These are phyloP conservation scores for Stichopus chloronotus DNA, from an alignment of 35 echinoderm and acorn worm genomes.

Conservation along the genomic window DNA sequence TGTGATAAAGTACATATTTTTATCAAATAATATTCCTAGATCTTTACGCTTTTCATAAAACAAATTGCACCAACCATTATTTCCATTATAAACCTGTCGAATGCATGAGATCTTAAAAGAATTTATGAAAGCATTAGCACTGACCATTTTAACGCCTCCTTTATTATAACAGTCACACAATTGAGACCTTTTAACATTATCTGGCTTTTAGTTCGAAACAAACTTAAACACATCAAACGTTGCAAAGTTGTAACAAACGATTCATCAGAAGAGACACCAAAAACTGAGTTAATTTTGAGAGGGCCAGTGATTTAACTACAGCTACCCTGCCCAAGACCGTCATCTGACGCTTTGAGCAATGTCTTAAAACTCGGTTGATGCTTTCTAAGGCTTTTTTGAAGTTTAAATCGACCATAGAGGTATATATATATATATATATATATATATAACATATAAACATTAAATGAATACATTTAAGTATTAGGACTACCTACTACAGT, in stretches of 20 bases:
- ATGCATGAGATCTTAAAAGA: neutral
- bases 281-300: too few species aligned
- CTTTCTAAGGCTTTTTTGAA: neutral
- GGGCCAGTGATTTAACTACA: too few species aligned
- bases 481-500: too few species aligned
- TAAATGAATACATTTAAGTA: too few species aligned
- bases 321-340: neutral
- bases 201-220: too few species aligned
- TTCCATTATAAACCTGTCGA: neutral
- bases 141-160: too few species aligned
- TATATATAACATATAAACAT: too few species aligned
- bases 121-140: neutral
- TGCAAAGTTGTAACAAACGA: too few species aligned
- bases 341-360: neutral
- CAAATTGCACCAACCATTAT: neutral
- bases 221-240: too few species aligned
- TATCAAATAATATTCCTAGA: neutral
- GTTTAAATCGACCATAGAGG: constrained; percentile 10
- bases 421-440: neutral
- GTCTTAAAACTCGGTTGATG: neutral
- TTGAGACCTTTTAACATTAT: too few species aligned
- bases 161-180: too few species aligned
- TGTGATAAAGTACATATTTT: neutral
- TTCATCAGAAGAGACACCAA: too few species aligned
- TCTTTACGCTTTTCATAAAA: neutral